These are phyloP conservation scores for Mercenaria mercenaria DNA, from an alignment of 1,140 invertebrate genomes.

Conservation along the genomic window DNA sequence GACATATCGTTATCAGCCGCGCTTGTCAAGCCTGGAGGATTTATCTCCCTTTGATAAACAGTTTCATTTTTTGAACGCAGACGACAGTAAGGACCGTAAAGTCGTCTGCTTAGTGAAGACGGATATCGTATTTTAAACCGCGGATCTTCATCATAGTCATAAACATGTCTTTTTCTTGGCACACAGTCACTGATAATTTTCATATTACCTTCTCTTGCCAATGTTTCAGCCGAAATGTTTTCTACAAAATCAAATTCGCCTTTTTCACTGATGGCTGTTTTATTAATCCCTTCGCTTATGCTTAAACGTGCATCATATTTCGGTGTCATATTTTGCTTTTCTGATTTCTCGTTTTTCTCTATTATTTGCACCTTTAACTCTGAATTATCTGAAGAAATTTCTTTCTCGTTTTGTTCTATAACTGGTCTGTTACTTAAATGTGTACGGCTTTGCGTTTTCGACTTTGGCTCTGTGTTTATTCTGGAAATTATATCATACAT, in stretches of 20 bases:
- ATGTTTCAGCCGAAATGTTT: not conserved
- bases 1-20: not conserved
- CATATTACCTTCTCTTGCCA: not conserved
- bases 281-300: not conserved
- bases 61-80: not conserved
- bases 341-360: not conserved
- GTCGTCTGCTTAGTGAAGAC: conserved; percentile 36
- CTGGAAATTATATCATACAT: conserved; percentile 3
- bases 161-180: not conserved
- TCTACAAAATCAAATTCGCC: conserved; percentile 16
- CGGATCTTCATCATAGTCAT: not conserved
- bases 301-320: not conserved
- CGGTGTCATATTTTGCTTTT: not conserved
- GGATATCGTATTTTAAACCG: conserved; percentile 47
- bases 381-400: not conserved
- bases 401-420: no score
- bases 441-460: no score
- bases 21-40: conserved; percentile 12
- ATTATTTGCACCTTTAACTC: not conserved
- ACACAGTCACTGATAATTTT: not conserved
- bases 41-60: conserved; percentile 24
- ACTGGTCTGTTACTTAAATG: no score
- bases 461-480: not conserved
- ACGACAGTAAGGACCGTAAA: conserved; percentile 54
- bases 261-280: not conserved